These are phyloP conservation scores for Dryomyza anilis DNA, from an alignment of 2,888 invertebrate genomes.

Conservation along the genomic window DNA sequence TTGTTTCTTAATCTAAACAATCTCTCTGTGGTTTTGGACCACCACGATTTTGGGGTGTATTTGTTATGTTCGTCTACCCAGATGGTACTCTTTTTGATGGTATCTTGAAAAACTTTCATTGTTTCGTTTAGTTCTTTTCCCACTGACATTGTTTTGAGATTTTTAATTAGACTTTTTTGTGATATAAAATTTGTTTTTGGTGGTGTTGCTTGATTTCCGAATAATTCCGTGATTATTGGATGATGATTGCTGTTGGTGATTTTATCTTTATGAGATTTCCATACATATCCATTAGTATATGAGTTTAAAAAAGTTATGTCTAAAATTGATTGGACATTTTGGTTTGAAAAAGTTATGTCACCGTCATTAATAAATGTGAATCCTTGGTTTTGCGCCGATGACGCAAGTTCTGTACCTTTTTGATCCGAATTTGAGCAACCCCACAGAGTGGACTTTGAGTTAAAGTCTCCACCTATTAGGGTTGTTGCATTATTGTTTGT, in stretches of 20 bases:
- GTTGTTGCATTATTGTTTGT: not conserved
- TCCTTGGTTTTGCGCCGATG: not conserved
- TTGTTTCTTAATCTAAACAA: constrained; percentile 7
- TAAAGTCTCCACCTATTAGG: constrained; percentile 8
- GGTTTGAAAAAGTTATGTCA: not conserved
- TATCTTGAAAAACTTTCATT: not conserved
- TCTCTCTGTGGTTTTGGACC: not conserved
- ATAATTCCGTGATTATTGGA: constrained; percentile 10
- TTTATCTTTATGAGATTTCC: not conserved
- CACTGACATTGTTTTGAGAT: not conserved
- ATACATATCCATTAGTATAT: not conserved
- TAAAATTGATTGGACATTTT: not conserved
- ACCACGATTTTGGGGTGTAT: constrained; percentile 13
- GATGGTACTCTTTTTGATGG: not conserved
- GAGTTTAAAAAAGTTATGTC: constrained; percentile 16
- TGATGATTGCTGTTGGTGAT: constrained; percentile 21
- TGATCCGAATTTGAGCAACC: not conserved
- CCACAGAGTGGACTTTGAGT: constrained; percentile 4
- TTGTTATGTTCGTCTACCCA: not conserved
- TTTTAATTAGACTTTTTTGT: not conserved
- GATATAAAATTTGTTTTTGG: not conserved
- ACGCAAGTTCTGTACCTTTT: not conserved
- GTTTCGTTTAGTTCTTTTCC: not conserved
- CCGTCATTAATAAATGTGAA: constrained; percentile 6
- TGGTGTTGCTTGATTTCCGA: not conserved